Evolutionary conservation across 2,797 vertebrate species (phyloP).

Genomic region (Myoxocephalus aenaeus): DNA sequence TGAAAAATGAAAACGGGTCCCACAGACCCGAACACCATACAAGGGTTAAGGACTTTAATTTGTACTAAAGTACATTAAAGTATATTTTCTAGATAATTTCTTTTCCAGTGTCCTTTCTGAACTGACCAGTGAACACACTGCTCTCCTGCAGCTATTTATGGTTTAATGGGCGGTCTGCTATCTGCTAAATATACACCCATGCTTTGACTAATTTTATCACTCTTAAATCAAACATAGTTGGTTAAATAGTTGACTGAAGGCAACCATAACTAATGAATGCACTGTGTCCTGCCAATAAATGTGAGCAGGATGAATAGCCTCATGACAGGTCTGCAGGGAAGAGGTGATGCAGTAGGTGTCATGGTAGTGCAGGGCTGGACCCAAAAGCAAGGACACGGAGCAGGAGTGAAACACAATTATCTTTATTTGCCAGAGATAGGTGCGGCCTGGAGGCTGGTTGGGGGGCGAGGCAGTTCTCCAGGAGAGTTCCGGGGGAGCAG

Average conservation of each 20-base stretch:
- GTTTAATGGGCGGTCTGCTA: background rate
- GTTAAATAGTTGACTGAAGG: background rate
- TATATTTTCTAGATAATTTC: background rate
- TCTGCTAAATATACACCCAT: background rate
- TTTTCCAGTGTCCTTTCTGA: background rate
- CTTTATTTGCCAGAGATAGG: too few species aligned
- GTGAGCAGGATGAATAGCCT: background rate
- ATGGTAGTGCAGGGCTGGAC: too few species aligned
- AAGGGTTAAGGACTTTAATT: background rate
- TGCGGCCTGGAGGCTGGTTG: too few species aligned
- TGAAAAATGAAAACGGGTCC: too few species aligned
- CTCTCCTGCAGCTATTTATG: background rate
- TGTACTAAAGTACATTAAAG: background rate
- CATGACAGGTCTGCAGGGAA: background rate
- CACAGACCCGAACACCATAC: too few species aligned
- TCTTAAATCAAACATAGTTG: constrained; percentile 1
- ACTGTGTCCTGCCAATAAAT: background rate
- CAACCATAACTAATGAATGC: background rate
- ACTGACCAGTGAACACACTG: background rate
- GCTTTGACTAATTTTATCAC: background rate
- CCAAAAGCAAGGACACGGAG: too few species aligned
- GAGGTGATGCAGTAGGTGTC: background rate
- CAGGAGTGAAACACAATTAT: too few species aligned
- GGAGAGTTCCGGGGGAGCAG: too few species aligned
- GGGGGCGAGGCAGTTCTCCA: too few species aligned